A percentile compares a stretch with the other conserved stretches of the same genome.
These are phyloP conservation scores for Steromphala cineraria DNA, from an alignment of 2,888 invertebrate genomes.

Conservation along the genomic window DNA sequence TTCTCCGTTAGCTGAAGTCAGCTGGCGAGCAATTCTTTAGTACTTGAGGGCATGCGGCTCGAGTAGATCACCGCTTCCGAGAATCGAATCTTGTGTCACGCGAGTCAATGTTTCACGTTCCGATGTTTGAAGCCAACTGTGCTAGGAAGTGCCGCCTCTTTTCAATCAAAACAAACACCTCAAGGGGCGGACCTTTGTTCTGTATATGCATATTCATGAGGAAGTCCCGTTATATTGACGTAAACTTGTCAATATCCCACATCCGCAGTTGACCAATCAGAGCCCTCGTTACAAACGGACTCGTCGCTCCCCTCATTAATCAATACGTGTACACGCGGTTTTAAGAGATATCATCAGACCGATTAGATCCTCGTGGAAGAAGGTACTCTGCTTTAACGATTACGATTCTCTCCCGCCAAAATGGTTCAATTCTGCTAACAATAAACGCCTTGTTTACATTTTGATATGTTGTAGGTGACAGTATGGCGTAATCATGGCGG, in stretches of 20 bases:
- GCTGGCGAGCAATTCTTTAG: background rate
- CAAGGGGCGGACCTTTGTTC: background rate
- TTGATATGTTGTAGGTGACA: conserved; percentile 33
- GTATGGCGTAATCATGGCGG: conserved; percentile 50
- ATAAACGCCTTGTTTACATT: conserved; percentile 25
- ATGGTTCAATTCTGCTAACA: background rate
- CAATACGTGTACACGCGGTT: background rate
- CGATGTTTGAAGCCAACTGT: background rate
- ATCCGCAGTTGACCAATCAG: background rate
- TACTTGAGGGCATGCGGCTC: background rate
- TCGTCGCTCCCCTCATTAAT: background rate
- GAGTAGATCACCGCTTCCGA: background rate
- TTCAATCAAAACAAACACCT: conserved; percentile 20
- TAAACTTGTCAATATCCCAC: conserved; percentile 8
- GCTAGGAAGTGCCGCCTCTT: conserved; percentile 10
- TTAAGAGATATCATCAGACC: background rate
- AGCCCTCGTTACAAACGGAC: background rate
- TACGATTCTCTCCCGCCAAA: background rate
- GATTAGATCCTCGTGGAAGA: too few relatives aligned
- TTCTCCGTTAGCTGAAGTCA: too few relatives aligned
- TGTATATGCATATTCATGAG: conserved; percentile 10
- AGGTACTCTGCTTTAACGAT: background rate
- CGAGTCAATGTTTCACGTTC: conserved; percentile 9
- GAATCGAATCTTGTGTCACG: background rate
- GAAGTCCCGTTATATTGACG: conserved; percentile 12